Base-by-base conservation (phyloP, 2,113 vertebrate genomes). In the Microcebus ravelobensis region DNA sequence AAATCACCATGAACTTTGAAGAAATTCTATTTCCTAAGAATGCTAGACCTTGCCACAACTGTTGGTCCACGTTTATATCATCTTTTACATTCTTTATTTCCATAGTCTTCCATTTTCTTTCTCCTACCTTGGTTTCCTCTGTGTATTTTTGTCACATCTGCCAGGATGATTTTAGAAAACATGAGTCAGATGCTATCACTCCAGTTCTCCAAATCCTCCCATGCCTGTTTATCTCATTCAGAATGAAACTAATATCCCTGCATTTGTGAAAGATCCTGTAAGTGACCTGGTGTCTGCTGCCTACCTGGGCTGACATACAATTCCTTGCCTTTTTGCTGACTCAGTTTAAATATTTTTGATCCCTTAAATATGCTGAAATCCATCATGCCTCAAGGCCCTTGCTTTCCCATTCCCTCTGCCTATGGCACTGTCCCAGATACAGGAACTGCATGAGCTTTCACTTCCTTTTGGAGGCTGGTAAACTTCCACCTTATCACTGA, bases 201-300 rank as follows among this genome's bases (percentile, higher is more conserved):
- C 7, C 18, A 52, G 1, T 12, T 21, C 3, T 68, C 2, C 0
- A 25, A 3, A 25, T 27, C 1, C 1, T 36, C 6, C 34, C 59
- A 4, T 52, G 67, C 1, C 4, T 79, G 88, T 21, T 7, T 3
- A 36, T 50, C 2, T 67, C 27, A 50, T 59, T 92, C 27, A 65
- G 9, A 73, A 31, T 23, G 27, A 61, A 84, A 8, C 0, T 55
- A 45, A 34, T 12, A 27, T 80, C 13, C 8, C 5, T 39, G 17
- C 3, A 55, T 21, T 55, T 29, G 7, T 34, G 12, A 48, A 68
- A n/a, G 25, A 81, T 36, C 48, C 9, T 52, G 0, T 4, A 21
- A 59, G 10, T 59, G 13, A 50, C 17, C 4, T 59, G 67, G 12
- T 34, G 8, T 29, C 21, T 74, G 9, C 10, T 84, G 12, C 23